These are phyloP conservation scores for Phyto melanocephala DNA, from an alignment of 2,888 invertebrate species.

Conservation along the genomic window DNA sequence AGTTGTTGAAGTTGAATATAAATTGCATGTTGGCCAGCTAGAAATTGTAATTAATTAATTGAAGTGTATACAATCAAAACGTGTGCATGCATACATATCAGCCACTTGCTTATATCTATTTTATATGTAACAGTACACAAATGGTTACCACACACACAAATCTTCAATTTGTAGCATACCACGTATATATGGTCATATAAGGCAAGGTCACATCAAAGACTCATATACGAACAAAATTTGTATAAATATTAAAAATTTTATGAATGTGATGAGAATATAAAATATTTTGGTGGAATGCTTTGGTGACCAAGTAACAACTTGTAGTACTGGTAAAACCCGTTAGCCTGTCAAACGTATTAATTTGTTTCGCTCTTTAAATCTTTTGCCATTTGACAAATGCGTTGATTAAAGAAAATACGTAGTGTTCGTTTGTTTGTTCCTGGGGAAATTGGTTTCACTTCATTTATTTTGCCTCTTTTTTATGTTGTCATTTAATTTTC, in stretches of 20 bases:
- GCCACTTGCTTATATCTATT: constrained; percentile 10
- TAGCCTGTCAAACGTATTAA: constrained; percentile 28
- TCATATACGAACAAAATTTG: too few relatives aligned
- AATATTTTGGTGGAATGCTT: too few relatives aligned
- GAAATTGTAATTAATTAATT: constrained; percentile 58
- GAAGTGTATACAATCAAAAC: constrained; percentile 49
- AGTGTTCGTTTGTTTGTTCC: neutral
- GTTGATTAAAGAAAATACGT: constrained; percentile 33
- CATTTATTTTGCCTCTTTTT: constrained; percentile 12
- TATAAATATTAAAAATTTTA: too few relatives aligned
- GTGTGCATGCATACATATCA: constrained; percentile 37
- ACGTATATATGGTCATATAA: too few relatives aligned
- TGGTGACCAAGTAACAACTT: neutral
- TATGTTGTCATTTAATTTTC: neutral
- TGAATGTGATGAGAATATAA: too few relatives aligned
- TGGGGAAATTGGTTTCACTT: constrained; percentile 15
- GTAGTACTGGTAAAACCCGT: neutral
- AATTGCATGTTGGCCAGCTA: constrained; percentile 40
- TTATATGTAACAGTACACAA: too few relatives aligned
- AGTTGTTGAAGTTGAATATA: constrained; percentile 24
- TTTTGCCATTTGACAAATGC: constrained; percentile 54
- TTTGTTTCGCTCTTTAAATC: constrained; percentile 28
- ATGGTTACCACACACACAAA: too few relatives aligned
- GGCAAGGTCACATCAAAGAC: too few relatives aligned
- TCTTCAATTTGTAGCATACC: too few relatives aligned